Evolutionary conservation across 2,888 invertebrate genomes (phyloP).

Genomic region (Ptilodon capucinus): DNA sequence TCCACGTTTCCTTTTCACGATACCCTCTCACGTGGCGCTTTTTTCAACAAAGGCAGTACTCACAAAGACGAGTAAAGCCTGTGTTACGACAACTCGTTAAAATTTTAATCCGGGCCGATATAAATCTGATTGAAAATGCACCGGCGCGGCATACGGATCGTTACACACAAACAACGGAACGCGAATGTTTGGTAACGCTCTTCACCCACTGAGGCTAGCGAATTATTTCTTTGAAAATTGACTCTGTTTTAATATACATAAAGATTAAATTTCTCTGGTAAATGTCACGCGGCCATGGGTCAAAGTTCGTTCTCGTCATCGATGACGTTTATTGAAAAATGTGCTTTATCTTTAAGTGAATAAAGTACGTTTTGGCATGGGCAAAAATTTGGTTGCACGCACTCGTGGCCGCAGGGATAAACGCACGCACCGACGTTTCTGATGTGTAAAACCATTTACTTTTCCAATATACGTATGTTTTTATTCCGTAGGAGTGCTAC

Average conservation of each 20-base stretch:
- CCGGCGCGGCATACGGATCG: constrained; percentile 49
- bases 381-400: too few species aligned
- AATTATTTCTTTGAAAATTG: too few species aligned
- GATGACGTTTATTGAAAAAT: too few species aligned
- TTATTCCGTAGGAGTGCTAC: constrained; percentile 9
- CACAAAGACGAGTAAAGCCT: constrained; percentile 54
- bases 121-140: constrained; percentile 71
- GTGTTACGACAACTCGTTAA: constrained; percentile 63
- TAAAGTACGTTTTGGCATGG: too few species aligned
- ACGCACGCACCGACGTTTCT: constrained; percentile 21
- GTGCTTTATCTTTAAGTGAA: too few species aligned
- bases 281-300: too few species aligned
- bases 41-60: constrained; percentile 50
- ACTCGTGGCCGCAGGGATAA: too few species aligned
- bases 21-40: constrained; percentile 31
- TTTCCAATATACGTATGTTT: constrained; percentile 12
- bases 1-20: constrained; percentile 35
- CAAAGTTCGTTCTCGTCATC: too few species aligned
- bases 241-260: too few species aligned
- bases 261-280: too few species aligned
- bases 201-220: too few species aligned
- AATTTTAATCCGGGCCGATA: constrained; percentile 65
- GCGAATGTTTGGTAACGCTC: constrained; percentile 36
- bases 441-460: constrained; percentile 24
- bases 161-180: constrained; percentile 46